Conservation (phyloP, 2,797 vertebrate species). For the Cynopterus sphinx region DNA sequence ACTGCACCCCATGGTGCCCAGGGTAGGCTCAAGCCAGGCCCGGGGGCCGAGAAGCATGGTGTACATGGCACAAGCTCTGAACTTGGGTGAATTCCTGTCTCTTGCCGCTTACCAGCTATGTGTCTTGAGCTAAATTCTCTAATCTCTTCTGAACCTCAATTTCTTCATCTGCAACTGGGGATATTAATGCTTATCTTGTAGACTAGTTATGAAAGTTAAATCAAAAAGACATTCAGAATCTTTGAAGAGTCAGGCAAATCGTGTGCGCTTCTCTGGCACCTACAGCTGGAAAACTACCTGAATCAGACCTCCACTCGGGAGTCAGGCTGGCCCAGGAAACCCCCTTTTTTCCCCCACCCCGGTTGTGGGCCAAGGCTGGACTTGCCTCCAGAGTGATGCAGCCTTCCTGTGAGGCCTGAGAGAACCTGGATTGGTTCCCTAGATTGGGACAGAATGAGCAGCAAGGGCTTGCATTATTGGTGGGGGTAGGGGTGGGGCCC, state of each 20-base stretch:
- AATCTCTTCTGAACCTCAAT: neutral
- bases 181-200: neutral
- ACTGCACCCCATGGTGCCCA: neutral
- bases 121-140: neutral
- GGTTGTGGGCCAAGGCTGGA: neutral
- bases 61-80: too few relatives aligned
- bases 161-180: neutral
- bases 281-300: neutral
- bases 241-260: neutral
- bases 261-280: rapidly evolving
- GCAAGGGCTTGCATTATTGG: neutral
- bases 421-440: neutral
- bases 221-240: neutral
- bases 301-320: neutral
- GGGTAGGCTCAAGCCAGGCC: neutral
- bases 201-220: neutral
- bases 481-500: neutral
- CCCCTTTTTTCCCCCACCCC: neutral
- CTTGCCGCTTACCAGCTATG: neutral
- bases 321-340: neutral
- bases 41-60: neutral
- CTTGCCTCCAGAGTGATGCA: neutral
- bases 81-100: neutral
- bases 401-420: neutral
- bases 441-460: neutral